A percentile compares a stretch with the other conserved stretches of the same genome.
Evolutionary conservation across 2,113 vertebrate species (phyloP).

Genomic region (Amphiprion ocellaris): DNA sequence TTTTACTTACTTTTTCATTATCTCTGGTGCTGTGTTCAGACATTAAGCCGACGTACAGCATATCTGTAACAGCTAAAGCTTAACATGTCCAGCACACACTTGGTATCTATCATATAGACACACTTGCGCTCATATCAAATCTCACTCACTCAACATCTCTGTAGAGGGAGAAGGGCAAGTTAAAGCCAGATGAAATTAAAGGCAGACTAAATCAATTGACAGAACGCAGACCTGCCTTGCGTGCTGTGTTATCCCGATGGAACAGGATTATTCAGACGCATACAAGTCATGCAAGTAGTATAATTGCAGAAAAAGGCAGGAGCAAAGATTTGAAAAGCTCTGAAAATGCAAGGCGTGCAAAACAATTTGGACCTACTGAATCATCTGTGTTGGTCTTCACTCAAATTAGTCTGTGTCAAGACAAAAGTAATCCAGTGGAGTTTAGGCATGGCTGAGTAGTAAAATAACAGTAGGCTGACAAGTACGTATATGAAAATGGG

Average conservation of each 20-base stretch:
- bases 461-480: background rate
- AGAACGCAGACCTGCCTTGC: conserved; percentile 10
- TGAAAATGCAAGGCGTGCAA: background rate
- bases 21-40: conserved; percentile 23
- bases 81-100: conserved; percentile 28
- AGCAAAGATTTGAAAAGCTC: background rate
- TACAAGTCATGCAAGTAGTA: background rate
- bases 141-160: conserved; percentile 33
- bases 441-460: too few relatives aligned
- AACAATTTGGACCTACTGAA: conserved; percentile 13
- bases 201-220: conserved; percentile 3
- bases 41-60: conserved; percentile 24
- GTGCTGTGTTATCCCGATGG: conserved; percentile 1
- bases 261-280: conserved; percentile 33
- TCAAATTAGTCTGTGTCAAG: background rate
- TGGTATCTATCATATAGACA: conserved; percentile 10
- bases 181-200: conserved; percentile 34
- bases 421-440: background rate
- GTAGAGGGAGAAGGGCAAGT: background rate
- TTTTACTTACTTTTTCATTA: conserved; percentile 4
- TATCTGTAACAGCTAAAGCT: conserved; percentile 29
- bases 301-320: conserved; percentile 9
- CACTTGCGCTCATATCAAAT: background rate
- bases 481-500: background rate
- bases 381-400: background rate